Evolutionary conservation across 2,888 invertebrate genomes (phyloP), one percentile per base, ranked within the genome.

Genomic region (Monopis laevigella): DNA sequence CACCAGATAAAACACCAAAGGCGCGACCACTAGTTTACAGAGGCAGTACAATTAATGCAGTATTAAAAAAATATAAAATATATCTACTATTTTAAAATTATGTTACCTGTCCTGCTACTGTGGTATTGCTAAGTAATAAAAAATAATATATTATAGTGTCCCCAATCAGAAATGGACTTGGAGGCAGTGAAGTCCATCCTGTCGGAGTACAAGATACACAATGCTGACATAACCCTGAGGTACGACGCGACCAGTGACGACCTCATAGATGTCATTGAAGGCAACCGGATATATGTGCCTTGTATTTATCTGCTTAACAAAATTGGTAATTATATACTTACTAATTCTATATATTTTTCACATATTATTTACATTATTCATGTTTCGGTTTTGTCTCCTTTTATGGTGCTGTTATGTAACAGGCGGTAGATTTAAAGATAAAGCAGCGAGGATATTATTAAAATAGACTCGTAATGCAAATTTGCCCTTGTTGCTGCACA

Each of bases 281-380:
- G 99, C 42, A 99, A 99, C 78, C 86, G 99, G 45, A 92, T 99
- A 53, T 99, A 98, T 68, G 88, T 98, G 52, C 99, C 99, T 2
- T 98, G 98, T 78, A 97, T 99, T 71, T 99, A 98, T 80, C 85
- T 99, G 51, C 87, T 99, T 39, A 99, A 99, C 74, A 99, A 99
- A 84, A 99, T 99, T 61, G 96, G 95, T 89, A 59, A 56, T 64
- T 56, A 29, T 21, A 29, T 5, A 6, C 6, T 29, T 29, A 29
- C 10, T n/a, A n/a, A n/a, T n/a, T n/a, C n/a, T n/a, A 6, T 24
- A 7, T 24, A 24, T 7, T 24, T 8, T 24, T 24, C 8, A 24
- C 6, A 24, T 24, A 24, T 24, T 7, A 7, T 6, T 8, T 6
- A 24, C 6, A 8, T 24, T 24, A 6, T 8, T 8, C 24, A 24